Conservation (phyloP, 2,113 vertebrate genomes). For the Protobothrops flavoviridis region DNA sequence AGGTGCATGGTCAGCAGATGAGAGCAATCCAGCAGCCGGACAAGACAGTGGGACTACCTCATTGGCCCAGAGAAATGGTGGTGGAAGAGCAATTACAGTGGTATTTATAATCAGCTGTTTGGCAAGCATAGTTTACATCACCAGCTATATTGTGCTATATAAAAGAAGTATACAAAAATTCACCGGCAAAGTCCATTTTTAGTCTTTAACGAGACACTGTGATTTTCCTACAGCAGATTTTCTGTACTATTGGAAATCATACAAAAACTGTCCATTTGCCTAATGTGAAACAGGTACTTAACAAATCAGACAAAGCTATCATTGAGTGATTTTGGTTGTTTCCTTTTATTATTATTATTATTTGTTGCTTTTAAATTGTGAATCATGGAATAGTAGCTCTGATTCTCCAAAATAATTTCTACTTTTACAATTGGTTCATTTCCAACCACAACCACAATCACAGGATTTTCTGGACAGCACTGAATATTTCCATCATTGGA, state of each 20-base stretch:
- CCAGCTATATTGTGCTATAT: neutral
- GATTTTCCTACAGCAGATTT: neutral
- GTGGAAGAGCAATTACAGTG: neutral
- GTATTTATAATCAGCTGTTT: neutral
- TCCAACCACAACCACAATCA: constrained; percentile 27
- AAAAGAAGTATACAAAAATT: neutral
- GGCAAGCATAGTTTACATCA: neutral
- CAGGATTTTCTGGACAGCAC: constrained; percentile 23
- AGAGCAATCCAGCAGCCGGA: neutral
- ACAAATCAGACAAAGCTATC: neutral
- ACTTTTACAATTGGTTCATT: constrained; percentile 42
- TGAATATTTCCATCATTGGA: constrained; percentile 14
- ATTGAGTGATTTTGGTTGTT: neutral
- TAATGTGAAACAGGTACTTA: neutral
- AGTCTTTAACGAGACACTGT: neutral
- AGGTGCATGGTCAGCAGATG: neutral
- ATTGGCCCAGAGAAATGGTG: neutral
- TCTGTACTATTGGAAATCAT: neutral
- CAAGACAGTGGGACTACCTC: neutral
- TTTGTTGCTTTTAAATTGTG: neutral
- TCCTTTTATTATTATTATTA: neutral
- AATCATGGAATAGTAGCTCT: neutral
- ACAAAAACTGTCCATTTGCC: neutral
- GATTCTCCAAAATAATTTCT: constrained; percentile 27
- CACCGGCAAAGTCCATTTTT: neutral